Percentiles rank a stretch among this genome's conserved stretches.
These are phyloP conservation scores for Heliornis fulica DNA, from an alignment of 2,113 vertebrate genomes.

Conservation along the genomic window DNA sequence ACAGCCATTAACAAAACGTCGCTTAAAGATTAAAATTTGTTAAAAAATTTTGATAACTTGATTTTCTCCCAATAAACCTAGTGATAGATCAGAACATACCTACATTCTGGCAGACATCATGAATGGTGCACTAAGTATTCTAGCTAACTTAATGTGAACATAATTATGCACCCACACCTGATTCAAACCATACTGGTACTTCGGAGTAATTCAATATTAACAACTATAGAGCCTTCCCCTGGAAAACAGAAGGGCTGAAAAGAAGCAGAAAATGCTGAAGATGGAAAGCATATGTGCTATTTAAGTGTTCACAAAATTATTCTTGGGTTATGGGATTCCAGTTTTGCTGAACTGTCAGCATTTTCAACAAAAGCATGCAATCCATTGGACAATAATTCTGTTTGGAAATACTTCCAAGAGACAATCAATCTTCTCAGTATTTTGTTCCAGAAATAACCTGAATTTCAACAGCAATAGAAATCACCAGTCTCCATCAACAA, in stretches of 20 bases:
- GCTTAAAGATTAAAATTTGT: not conserved
- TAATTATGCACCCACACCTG: not conserved
- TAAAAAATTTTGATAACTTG: not conserved
- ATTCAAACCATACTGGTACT: not conserved
- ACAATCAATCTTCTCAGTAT: not conserved
- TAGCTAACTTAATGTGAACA: not conserved
- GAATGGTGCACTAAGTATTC: not conserved
- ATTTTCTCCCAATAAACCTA: not conserved
- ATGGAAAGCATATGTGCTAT: not conserved
- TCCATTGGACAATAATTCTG: not conserved
- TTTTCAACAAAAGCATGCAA: not conserved
- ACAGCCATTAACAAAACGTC: not conserved
- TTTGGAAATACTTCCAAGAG: not conserved
- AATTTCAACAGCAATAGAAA: not conserved
- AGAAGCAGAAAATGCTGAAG: not conserved
- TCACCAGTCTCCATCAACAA: not conserved
- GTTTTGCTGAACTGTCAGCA: not conserved
- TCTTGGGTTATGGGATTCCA: not conserved
- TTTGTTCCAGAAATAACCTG: not conserved
- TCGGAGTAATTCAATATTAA: not conserved
- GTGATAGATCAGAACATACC: not conserved
- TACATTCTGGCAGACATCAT: not conserved
- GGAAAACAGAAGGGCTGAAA: not conserved
- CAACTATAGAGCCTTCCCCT: not conserved
- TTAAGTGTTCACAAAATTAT: not conserved